Evolutionary conservation across 2,888 invertebrate species (phyloP).

Genomic region (Aricia artaxerxes): DNA sequence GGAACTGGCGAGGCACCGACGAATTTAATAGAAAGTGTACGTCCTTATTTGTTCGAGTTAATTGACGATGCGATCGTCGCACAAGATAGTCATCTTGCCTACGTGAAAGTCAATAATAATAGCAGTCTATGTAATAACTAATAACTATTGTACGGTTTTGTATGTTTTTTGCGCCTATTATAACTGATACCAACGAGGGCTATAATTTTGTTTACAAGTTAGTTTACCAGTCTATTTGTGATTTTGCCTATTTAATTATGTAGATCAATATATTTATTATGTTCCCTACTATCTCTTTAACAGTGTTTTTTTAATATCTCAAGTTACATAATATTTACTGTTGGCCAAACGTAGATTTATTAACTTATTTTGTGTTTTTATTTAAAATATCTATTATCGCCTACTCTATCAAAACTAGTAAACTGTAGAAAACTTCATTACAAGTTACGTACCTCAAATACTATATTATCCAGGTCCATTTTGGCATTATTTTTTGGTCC

Average conservation of each 20-base stretch:
- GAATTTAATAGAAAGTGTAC: conserved; percentile 50
- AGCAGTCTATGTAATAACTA: conserved; percentile 1
- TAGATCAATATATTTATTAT: too few species aligned
- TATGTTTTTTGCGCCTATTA: neutral
- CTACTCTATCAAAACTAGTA: too few species aligned
- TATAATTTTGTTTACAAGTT: neutral
- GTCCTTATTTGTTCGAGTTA: conserved; percentile 44
- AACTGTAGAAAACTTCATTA: neutral
- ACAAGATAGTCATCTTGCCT: conserved; percentile 43
- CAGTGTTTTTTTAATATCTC: too few species aligned
- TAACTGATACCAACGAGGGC: neutral
- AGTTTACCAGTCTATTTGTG: neutral
- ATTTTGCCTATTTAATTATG: too few species aligned
- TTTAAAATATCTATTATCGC: too few species aligned
- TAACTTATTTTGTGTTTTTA: too few species aligned
- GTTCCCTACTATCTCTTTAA: too few species aligned
- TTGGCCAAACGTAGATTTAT: too few species aligned
- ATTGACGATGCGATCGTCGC: conserved; percentile 38
- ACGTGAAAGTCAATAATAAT: conserved; percentile 38
- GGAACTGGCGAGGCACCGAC: conserved; percentile 37
- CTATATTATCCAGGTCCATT: neutral
- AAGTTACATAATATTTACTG: too few species aligned
- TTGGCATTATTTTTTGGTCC: neutral
- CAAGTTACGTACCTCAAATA: neutral
- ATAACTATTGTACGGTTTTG: neutral